Conservation (phyloP, 1,140 invertebrate species). For the Lanistes nyassanus region DNA sequence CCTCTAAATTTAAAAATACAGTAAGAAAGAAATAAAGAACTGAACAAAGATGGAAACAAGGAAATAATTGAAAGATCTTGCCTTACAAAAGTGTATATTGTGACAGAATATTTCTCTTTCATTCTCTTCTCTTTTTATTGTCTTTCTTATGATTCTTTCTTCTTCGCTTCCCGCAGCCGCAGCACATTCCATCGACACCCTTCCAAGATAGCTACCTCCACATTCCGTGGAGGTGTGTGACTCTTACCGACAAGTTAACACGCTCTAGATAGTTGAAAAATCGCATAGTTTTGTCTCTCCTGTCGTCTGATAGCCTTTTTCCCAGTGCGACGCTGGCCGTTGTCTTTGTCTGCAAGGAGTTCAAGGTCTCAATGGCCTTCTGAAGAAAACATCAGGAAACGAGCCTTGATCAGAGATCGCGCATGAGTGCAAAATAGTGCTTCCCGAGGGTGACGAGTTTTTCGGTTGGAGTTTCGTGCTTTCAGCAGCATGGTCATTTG, state of each 20-base stretch:
- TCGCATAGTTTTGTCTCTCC: slow-evolving; percentile 14
- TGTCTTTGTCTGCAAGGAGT: slow-evolving; percentile 29
- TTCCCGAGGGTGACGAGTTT: no score
- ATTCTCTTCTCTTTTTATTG: background rate
- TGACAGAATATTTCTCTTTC: background rate
- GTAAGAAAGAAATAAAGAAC: no score
- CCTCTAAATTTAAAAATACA: no score
- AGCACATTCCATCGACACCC: background rate
- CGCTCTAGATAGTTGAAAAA: slow-evolving; percentile 27
- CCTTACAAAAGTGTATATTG: background rate
- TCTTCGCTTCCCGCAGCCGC: background rate
- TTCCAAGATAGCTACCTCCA: background rate
- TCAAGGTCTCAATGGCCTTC: slow-evolving; percentile 27
- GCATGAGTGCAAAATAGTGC: no score
- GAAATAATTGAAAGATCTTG: no score
- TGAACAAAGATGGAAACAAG: no score
- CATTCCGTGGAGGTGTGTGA: background rate
- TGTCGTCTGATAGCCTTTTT: slow-evolving; percentile 1
- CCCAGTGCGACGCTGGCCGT: slow-evolving; percentile 9
- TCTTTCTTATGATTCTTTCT: background rate
- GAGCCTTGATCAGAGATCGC: no score
- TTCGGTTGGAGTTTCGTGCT: no score
- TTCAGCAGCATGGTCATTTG: no score
- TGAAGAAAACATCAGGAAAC: background rate
- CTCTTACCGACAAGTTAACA: slow-evolving; percentile 29